phyloP scores from a whole-genome alignment of 2,113 vertebrate species.

The Callaeas wilsoni region DNA sequence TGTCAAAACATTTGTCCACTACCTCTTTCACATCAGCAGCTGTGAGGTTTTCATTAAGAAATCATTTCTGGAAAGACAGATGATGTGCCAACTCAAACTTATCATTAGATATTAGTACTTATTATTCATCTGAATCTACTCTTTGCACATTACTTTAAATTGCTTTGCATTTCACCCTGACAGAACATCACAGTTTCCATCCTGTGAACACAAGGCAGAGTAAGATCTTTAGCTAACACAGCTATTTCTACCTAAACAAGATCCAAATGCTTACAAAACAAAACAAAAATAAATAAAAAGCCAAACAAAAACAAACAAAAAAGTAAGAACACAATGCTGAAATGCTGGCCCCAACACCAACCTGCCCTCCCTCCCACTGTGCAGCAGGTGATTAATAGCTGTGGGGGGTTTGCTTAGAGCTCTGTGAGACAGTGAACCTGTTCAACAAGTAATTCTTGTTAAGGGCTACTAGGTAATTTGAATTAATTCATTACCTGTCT shows the following conservation, averaged over 20 bases:
- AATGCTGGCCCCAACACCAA: not conserved
- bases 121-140: not conserved
- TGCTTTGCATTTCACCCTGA: not conserved
- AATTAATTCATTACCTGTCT: not conserved
- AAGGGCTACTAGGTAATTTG: not conserved
- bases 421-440: not conserved
- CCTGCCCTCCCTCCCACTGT: not conserved
- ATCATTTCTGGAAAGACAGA: not conserved
- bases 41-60: not conserved
- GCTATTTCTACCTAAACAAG: not conserved
- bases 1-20: not conserved
- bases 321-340: not conserved
- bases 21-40: not conserved
- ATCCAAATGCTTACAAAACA: not conserved
- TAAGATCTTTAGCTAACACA: not conserved
- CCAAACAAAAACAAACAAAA: not conserved
- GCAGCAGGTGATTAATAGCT: not conserved
- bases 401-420: not conserved
- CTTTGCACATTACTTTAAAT: not conserved
- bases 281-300: not conserved
- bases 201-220: not conserved
- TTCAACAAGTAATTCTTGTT: not conserved
- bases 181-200: not conserved
- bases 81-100: not conserved
- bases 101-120: not conserved